Base-by-base conservation (phyloP, 2,888 invertebrate species). In the Pollenia angustigena region DNA sequence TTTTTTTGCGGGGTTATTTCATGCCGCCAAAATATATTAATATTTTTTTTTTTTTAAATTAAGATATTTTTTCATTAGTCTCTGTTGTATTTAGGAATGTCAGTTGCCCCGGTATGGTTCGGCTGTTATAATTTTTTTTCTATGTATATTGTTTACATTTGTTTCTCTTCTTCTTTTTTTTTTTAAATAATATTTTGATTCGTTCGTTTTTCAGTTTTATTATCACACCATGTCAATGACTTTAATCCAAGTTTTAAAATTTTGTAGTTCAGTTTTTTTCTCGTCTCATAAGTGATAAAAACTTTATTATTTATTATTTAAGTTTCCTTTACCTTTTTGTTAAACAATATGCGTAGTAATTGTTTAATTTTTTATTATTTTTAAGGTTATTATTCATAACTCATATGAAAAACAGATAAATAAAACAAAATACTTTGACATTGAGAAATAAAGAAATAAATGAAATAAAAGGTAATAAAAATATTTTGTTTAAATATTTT, bases 201-300 rank as follows among this genome's bases (percentile, higher is more conserved):
- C 18, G 12, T 44, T 69, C 18, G 12, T 76, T 56, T 48, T 78
- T 82, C 14, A 72, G n/a, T 18, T 79, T 76, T 79, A 68, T 60
- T 68, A 69, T 68, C 72, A 68, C 60, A 46, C 46, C 66, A 75
- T 62, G 80, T 85, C 75, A 75, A 85, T 75, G 75, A 64, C 80
- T 75, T 74, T n/a, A 62, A 75, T 58, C 62, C 76, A 78, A 64
- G 71, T 54, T 84, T 83, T 71, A 60, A 48, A 62, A 48, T 76
- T 58, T 7, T 44, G 10, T 79, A 58, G 32, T 32, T 32, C 23
- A 32, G 14, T 12, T 75, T 68, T 66, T 66, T 52, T 71, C 32
- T 9, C 4, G 48, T 12, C 32, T 32, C 32, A 23, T n/a, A 56
- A 54, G 62, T 52, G 42, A 58, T 78, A 48, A 42, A 62, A 64